Conservation (phyloP, 2,888 invertebrate genomes). For the Mythimna lalbum region DNA sequence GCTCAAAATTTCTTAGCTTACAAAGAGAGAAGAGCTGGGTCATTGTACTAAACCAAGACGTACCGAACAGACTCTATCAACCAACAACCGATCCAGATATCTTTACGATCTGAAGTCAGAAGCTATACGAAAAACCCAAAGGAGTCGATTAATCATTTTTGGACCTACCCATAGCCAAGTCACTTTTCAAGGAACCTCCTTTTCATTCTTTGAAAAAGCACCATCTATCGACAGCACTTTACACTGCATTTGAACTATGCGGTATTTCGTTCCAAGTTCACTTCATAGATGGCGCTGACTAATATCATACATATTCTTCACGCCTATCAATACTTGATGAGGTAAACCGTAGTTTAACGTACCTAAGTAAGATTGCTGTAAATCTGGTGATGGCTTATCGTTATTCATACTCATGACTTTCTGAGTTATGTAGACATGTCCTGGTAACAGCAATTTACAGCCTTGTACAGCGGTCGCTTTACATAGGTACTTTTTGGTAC, state of each 20-base stretch:
- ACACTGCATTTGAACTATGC: neutral
- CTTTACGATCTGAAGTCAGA: neutral
- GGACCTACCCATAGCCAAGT: neutral
- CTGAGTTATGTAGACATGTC: neutral
- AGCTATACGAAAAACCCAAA: neutral
- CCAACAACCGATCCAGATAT: neutral
- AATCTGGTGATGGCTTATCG: neutral
- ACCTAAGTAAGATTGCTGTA: neutral
- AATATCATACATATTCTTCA: neutral
- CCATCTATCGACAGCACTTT: conserved; percentile 5
- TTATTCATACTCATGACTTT: neutral
- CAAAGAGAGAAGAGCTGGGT: neutral
- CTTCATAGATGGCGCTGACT: conserved; percentile 27
- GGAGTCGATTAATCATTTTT: neutral
- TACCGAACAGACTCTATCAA: neutral
- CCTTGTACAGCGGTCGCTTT: no score
- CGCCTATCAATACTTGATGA: neutral
- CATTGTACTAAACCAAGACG: neutral
- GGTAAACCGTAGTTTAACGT: neutral
- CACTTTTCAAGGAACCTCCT: conserved; percentile 2
- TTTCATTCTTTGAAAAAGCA: neutral
- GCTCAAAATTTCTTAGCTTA: neutral
- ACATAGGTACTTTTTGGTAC: no score
- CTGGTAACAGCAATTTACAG: conserved; percentile 1
- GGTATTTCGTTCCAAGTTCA: neutral